Evolutionary conservation across 2,113 vertebrate species (phyloP).

Genomic region (Loxodonta africana): DNA sequence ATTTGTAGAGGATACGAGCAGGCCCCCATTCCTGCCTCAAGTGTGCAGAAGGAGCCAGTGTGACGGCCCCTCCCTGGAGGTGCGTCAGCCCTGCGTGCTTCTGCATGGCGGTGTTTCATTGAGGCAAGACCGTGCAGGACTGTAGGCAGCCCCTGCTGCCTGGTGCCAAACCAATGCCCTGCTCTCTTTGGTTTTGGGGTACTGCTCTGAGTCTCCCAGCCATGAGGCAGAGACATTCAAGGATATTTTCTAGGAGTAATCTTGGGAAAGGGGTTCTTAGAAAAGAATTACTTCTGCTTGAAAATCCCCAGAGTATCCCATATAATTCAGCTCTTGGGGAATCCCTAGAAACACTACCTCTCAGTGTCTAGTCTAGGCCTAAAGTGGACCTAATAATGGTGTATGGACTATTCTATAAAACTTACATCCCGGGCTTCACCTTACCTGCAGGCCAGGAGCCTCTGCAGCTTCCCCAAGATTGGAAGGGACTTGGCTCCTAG

Average conservation of each 20-base stretch:
- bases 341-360: neutral
- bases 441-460: neutral
- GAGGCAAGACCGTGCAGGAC: neutral
- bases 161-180: neutral
- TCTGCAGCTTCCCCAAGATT: neutral
- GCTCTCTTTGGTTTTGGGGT: neutral
- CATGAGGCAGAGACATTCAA: neutral
- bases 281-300: neutral
- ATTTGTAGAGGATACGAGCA: neutral
- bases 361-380: neutral
- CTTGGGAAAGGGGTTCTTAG: neutral
- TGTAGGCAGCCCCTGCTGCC: too few relatives aligned
- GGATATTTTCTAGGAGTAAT: neutral
- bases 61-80: rapidly evolving
- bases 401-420: neutral
- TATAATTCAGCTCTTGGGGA: neutral
- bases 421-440: neutral
- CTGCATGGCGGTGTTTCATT: neutral
- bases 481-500: neutral
- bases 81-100: rapidly evolving
- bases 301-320: neutral
- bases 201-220: neutral
- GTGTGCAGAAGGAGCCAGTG: rapidly evolving
- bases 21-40: neutral
- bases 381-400: neutral